Base-by-base conservation (phyloP, 1,140 invertebrate genomes). In the Heliconius eleuchia region DNA sequence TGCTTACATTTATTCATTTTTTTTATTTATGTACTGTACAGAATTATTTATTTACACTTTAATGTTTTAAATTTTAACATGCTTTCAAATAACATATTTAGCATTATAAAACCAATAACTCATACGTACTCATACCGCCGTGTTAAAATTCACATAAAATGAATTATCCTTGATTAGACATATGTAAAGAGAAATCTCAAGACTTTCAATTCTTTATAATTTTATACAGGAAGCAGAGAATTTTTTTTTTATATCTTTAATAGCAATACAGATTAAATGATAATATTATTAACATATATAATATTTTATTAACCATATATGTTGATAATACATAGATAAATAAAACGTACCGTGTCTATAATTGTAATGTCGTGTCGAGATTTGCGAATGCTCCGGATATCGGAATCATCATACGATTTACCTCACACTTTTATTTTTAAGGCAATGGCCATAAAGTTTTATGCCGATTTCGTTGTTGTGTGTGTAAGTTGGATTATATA, bases 331-430 rank as follows among this genome's bases (percentile, higher is more conserved):
- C 30, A 66, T 30, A 30, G 9, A 27, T 23, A 66, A 66, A 27
- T 66, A 16, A 30, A 66, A 9, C 57, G 23, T 37, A 46, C 66
- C 74, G 60, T 70, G 60, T 71, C 74, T 42, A 57, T 70, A 46
- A 70, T 76, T 39, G 57, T 46, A 39, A 19, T 18, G 39, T 50
- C 42, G 11, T 57, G 73, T 74, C 73, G 50, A 55, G 42, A 74
- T 73, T 74, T 55, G 60, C 23, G 37, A 74, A 27, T 73, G 77
- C 27, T 78, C 70, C 73, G 39, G 73, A 60, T 79, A n/a, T 70
- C 46, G 60, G 73, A 79, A 79, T n/a, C 27, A 18, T 76, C 60
- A 71, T 42, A 46, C 78, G 57, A 78, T 71, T 79, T 50, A 74
- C 42, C 27, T 66, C 55, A 55, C 60, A 74, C 42, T 70, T 71